Evolutionary conservation across 2,888 invertebrate genomes (phyloP), one percentile per base, ranked within the genome.

Genomic region (Timandra comae): DNA sequence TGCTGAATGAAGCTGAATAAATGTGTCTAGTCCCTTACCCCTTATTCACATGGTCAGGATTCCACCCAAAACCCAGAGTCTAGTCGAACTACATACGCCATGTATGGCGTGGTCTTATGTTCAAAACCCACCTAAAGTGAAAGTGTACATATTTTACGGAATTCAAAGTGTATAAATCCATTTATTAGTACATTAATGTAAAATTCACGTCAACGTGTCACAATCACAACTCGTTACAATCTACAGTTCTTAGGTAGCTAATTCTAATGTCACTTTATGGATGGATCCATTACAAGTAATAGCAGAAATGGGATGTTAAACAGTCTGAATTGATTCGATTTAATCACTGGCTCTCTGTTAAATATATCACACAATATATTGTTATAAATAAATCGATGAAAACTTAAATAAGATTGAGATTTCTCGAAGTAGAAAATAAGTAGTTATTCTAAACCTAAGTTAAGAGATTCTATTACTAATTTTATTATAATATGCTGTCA

Each of bases 201-300:
- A n/a, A n/a, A n/a, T n/a, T n/a, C n/a, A n/a, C n/a, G n/a, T n/a
- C n/a, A n/a, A n/a, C n/a, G 16, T 16, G 16, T 16, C 16, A 16
- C 16, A 16, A 16, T 16, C 16, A 5, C 16, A 59, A 56, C 56
- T 52, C 55, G 52, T 52, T 52, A 57, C 29, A 46, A 16, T 46
- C 63, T 66, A 69, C 58, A 50, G 43, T 63, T 56, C 60, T 54
- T 45, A 56, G 48, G 44, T 57, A 62, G 48, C 62, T 63, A 64
- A 67, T 62, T 61, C 64, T 73, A 69, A 59, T 58, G 63, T 72
- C 68, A 69, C 63, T 57, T 61, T 54, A 61, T 78, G 81, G 80
- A 79, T 78, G 78, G 80, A 79, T 70, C 71, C 63, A 71, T 75
- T 77, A 68, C 67, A 52, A 62, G 61, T 49, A 52, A 35, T 35